phyloP scores from a whole-genome alignment of 2,888 invertebrate species.

The Drosophila sordidula region DNA sequence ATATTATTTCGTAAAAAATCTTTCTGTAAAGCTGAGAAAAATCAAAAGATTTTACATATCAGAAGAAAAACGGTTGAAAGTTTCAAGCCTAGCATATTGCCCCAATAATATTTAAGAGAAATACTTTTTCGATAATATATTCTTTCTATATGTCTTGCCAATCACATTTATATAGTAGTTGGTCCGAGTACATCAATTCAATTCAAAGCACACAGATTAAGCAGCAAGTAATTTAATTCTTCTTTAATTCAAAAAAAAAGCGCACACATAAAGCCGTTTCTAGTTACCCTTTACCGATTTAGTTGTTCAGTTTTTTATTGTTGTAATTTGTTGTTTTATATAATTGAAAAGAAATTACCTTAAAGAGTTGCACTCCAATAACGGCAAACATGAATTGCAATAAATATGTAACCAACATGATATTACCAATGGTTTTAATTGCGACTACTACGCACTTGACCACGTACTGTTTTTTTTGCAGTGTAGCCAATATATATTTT shows the following conservation, averaged over 20 bases:
- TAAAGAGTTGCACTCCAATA: slow-evolving; percentile 99
- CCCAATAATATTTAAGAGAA: slow-evolving; percentile 1
- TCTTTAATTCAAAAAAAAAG: slow-evolving; percentile 40
- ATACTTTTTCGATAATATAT: background rate
- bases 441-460: slow-evolving; percentile 99
- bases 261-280: slow-evolving; percentile 73
- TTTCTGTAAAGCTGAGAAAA: slow-evolving; percentile 34
- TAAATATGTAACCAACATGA: slow-evolving; percentile 99
- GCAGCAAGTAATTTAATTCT: slow-evolving; percentile 45
- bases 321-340: slow-evolving; percentile 40
- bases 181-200: slow-evolving; percentile 42
- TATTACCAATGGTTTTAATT: slow-evolving; percentile 99
- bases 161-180: slow-evolving; percentile 18
- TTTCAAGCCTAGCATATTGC: slow-evolving; percentile 14
- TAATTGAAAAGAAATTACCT: slow-evolving; percentile 85
- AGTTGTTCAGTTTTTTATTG: slow-evolving; percentile 38
- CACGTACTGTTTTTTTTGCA: slow-evolving; percentile 91
- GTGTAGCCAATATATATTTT: slow-evolving; percentile 9
- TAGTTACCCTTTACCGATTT: slow-evolving; percentile 63
- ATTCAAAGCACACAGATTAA: slow-evolving; percentile 68
- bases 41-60: slow-evolving; percentile 26
- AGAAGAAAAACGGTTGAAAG: slow-evolving; percentile 7
- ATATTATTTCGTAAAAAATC: slow-evolving; percentile 17
- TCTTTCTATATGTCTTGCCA: slow-evolving; percentile 5
- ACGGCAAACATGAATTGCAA: slow-evolving; percentile 99